These are phyloP conservation scores for Pseudoips prasinana DNA, from an alignment of 2,888 invertebrate species.

Conservation along the genomic window DNA sequence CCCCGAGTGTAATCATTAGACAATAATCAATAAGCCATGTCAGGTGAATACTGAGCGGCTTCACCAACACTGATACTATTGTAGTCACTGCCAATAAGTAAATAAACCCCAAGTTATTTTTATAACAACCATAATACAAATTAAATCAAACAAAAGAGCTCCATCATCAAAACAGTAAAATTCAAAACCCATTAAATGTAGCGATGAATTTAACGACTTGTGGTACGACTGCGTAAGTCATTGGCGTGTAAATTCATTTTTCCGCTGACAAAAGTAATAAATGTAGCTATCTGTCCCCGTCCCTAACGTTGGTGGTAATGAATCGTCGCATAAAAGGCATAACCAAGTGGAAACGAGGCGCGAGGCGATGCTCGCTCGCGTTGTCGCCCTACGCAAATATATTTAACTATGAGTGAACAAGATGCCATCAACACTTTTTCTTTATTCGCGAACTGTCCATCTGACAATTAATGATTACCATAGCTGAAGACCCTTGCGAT, in stretches of 20 bases:
- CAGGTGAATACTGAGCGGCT: too few species aligned
- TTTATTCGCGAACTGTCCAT: too few species aligned
- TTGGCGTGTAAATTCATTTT: slow-evolving; percentile 75
- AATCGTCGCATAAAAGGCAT: slow-evolving; percentile 80
- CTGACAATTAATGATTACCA: too few species aligned
- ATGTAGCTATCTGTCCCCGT: slow-evolving; percentile 74
- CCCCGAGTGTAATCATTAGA: too few species aligned
- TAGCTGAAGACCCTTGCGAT: too few species aligned
- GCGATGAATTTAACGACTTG: slow-evolving; percentile 32
- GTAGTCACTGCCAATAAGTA: too few species aligned
- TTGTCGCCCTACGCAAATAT: slow-evolving; percentile 1
- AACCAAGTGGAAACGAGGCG: slow-evolving; percentile 76
- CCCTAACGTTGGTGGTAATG: slow-evolving; percentile 70
- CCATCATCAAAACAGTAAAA: slow-evolving; percentile 18
- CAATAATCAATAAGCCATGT: too few species aligned
- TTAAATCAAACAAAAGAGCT: too few species aligned
- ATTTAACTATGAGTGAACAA: slow-evolving; percentile 31
- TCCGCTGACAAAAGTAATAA: slow-evolving; percentile 81
- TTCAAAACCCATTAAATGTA: slow-evolving; percentile 30
- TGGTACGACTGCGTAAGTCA: slow-evolving; percentile 36
- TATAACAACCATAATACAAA: too few species aligned
- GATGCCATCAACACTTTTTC: slow-evolving; percentile 52
- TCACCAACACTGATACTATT: too few species aligned
- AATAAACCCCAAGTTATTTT: too few species aligned
- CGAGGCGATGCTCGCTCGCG: slow-evolving; percentile 29